Evolutionary conservation across 2,888 invertebrate species (phyloP), one percentile per base, ranked within the genome.

Genomic region (Apeira syringaria): DNA sequence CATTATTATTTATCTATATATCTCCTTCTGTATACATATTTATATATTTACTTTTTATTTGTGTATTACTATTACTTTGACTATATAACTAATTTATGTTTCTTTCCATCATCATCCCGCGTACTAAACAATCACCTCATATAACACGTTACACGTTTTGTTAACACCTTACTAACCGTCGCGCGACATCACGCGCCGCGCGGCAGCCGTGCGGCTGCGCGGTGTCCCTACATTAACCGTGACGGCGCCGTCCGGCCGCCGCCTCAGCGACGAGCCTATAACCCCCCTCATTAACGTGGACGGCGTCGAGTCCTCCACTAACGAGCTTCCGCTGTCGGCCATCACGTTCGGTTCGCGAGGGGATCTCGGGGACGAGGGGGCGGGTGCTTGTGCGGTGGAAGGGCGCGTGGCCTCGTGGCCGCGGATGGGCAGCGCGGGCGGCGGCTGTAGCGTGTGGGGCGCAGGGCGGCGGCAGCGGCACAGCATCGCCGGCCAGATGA

Each of bases 401-500:
- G 56, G 53, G 47, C 51, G 54, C 52, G 75, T 44, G 74, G 74
- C 39, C 79, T 77, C 55, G 48, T 56, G 74, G 74, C 50, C 55
- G 49, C 57, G 56, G 57, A 50, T 56, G 52, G 59, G 50, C 52
- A 71, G 58, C 64, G 28, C 29, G 20, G 71, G 58, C 64, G 22
- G 27, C 28, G 79, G 63, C 77, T 82, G 50, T 81, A 74, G 68
- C 76, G 77, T 71, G 77, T 80, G 71, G 77, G 84, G 68, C 89
- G 90, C 71, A 91, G 92, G 92, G 93, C 94, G 95, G 91, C 95
- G 95, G 91, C 97, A 97, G 92, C 95, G 97, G 90, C 97, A 97
- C 95, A 97, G 97, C 93, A 96, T 97, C 93, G 96, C 96, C 91
- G 96, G 96, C 92, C 97, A 97, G 94, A 95, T 96, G 95, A 96